Evolutionary conservation across 2,797 vertebrate species (phyloP), one percentile per base, ranked within the genome.

Genomic region (Pseudocheirus occidentalis): DNA sequence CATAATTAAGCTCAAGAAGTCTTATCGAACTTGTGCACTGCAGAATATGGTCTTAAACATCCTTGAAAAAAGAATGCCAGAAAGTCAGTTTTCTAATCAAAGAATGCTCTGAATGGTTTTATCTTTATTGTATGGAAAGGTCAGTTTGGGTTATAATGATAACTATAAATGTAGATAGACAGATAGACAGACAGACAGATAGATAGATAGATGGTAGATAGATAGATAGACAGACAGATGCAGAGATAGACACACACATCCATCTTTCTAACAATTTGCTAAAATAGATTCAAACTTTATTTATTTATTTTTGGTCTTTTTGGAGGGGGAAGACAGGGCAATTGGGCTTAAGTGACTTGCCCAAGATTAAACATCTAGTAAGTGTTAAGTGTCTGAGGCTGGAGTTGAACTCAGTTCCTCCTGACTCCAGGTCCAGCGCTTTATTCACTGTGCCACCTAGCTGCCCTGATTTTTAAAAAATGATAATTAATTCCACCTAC

Each of bases 231-330:
- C 14, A 56, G 4, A 57, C 4, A 57, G 21, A 57, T 27, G 7
- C 1, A 73, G 21, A 57, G 24, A 58, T 0, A 29, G 6, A 58
- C 21, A 57, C 56, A 58, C 57, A 87, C 59, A 13, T 34, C 9
- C 56, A 56, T n/a, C 5, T 46, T 12, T n/a, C 34, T 95, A 91
- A 2, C 5, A 34, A 40, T 53, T 90, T n/a, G 16, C 87, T 93
- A 31, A 93, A 94, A 24, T 53, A 52, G n/a, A 94, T 90, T 28
- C 90, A 93, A 89, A 93, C 12, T 90, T 52, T 54, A 54, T 54
- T 54, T 54, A 54, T 54, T 54, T 54, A 53, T 5, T 53, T 53
- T 53, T 11, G 53, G 53, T 11, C 53, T 54, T 54, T 54, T 54
- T 54, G 53, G 0, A 54, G 53, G 53, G 53, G 10, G 53, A 12